A percentile compares a stretch with the other conserved stretches of the same genome.
These are phyloP conservation scores for Gallirallus australis DNA, from an alignment of 2,797 vertebrate species.

Conservation along the genomic window DNA sequence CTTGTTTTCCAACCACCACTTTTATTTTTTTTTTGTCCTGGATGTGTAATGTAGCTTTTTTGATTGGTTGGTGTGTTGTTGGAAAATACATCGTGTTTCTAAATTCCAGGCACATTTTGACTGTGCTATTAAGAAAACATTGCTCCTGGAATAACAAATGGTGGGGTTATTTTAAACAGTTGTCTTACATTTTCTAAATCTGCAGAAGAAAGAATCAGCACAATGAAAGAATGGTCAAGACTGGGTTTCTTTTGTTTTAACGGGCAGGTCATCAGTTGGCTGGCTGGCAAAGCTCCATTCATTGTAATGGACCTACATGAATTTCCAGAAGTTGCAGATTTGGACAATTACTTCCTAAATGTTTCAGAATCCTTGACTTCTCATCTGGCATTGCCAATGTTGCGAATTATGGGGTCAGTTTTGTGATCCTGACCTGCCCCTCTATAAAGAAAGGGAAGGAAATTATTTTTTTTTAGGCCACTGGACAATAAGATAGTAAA, in stretches of 20 bases:
- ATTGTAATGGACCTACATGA: background rate
- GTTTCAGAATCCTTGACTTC: background rate
- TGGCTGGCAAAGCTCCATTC: constrained; percentile 27
- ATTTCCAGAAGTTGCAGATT: background rate
- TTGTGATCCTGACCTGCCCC: background rate
- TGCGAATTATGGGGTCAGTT: background rate
- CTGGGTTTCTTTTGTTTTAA: constrained; percentile 21
- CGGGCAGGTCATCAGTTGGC: background rate
- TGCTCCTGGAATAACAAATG: constrained; percentile 55
- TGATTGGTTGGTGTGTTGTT: background rate
- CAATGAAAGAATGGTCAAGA: background rate
- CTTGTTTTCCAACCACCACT: background rate
- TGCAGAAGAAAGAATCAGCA: background rate
- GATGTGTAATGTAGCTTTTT: background rate
- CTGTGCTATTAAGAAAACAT: constrained; percentile 45
- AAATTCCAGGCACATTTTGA: constrained; percentile 42
- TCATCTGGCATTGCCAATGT: background rate
- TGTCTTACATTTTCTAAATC: constrained; percentile 17
- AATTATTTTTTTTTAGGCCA: background rate
- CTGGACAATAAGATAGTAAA: background rate
- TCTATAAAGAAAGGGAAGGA: background rate
- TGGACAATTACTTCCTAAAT: background rate
- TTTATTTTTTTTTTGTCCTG: constrained; percentile 36
- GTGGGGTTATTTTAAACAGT: constrained; percentile 41
- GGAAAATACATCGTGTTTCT: constrained; percentile 29